Conservation (phyloP, 2,888 invertebrate genomes). For the Chrysolina haemoptera region DNA sequence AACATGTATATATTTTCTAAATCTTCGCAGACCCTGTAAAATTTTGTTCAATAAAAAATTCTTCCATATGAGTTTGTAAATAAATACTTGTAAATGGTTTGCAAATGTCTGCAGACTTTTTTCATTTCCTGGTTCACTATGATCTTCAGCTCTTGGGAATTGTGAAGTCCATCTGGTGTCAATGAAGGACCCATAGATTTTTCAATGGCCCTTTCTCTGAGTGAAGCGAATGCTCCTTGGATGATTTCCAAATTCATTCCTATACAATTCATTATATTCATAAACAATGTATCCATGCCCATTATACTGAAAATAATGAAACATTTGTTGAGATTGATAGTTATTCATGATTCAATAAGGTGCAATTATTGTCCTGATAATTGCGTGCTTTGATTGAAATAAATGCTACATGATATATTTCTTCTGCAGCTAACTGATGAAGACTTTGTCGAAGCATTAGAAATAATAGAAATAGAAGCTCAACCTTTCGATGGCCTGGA, state of each 20-base stretch:
- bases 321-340: neutral
- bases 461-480: no score
- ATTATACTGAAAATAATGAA: slow-evolving; percentile 57
- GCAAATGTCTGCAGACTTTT: slow-evolving; percentile 61
- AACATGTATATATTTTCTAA: slow-evolving; percentile 61
- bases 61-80: neutral
- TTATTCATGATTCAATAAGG: no score
- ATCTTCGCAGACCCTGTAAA: slow-evolving; percentile 59
- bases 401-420: no score
- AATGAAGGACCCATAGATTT: slow-evolving; percentile 34
- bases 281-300: slow-evolving; percentile 63
- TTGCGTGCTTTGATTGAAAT: no score
- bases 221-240: slow-evolving; percentile 63
- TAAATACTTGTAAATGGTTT: slow-evolving; percentile 59
- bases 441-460: no score
- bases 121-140: slow-evolving; percentile 60
- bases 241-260: slow-evolving; percentile 61
- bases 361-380: no score
- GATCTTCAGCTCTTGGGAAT: slow-evolving; percentile 44
- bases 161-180: slow-evolving; percentile 32
- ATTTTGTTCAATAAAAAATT: slow-evolving; percentile 14
- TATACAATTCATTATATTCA: slow-evolving; percentile 65
- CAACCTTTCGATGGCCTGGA: no score
- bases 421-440: no score
- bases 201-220: slow-evolving; percentile 50